Conservation (phyloP, 1,140 invertebrate genomes). For the Cotesia typhae region DNA sequence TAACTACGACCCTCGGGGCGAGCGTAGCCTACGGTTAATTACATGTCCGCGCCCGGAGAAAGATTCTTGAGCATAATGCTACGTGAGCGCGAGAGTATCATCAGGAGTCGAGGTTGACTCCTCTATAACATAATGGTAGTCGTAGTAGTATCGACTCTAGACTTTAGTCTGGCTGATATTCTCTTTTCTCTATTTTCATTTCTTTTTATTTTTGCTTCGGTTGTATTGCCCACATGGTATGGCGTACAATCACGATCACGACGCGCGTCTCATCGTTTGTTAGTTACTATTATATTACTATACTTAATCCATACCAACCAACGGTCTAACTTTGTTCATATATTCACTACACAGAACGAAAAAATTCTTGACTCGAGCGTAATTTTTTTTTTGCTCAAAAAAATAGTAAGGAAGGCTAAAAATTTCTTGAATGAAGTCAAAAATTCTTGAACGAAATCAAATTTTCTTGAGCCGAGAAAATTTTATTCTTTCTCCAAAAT, state of each 20-base stretch:
- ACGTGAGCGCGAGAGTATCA: constrained; percentile 36
- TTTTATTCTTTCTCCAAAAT: too few species aligned
- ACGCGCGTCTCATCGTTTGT: constrained; percentile 23
- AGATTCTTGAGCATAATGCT: constrained; percentile 54
- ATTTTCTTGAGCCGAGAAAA: too few species aligned
- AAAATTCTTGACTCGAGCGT: too few species aligned
- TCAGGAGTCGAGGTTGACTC: background rate
- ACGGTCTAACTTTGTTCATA: background rate
- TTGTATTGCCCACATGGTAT: constrained; percentile 3
- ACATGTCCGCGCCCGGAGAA: constrained; percentile 58
- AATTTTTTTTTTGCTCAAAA: too few species aligned
- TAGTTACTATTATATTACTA: constrained; percentile 36
- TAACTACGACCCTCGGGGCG: constrained; percentile 43
- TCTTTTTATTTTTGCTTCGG: background rate
- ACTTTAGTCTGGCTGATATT: too few species aligned
- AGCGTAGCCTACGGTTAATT: constrained; percentile 62
- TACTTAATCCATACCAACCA: constrained; percentile 13
- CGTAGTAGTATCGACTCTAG: too few species aligned
- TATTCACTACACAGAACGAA: background rate
- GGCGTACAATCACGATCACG: constrained; percentile 28
- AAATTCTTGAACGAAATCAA: too few species aligned
- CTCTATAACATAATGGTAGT: background rate
- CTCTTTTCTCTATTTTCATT: background rate
- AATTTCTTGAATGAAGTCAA: too few species aligned
- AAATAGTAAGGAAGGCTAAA: too few species aligned